Evolutionary conservation across 2,888 invertebrate species (phyloP), one percentile per base, ranked within the genome.

Genomic region (Drosophila barbarae): DNA sequence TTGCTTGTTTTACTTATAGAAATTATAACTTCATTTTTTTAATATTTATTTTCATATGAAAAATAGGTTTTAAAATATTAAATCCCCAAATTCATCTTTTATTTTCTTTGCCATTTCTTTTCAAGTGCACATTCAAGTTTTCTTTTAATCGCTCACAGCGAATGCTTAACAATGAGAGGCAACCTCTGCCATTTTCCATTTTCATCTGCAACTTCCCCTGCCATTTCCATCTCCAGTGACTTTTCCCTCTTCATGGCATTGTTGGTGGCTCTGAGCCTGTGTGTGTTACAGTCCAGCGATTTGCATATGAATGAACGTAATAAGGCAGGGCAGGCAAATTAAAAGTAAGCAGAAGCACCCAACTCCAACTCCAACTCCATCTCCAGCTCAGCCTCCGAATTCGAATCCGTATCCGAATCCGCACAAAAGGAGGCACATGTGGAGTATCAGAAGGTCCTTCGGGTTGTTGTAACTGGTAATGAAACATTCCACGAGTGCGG

Each of bases 401-500:
- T 23, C 26, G 32, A 58, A 57, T 52, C 13, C 51, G 8, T n/a
- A 23, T 51, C 65, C 51, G 10, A 18, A n/a, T 51, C 63, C 65
- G 10, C n/a, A 64, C 32, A 44, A 51, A 64, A 52, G 42, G 23
- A 52, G 53, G 66, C 47, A 63, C 35, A 34, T 41, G 57, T 49
- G 42, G 42, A 63, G 46, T 63, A 67, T 49, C 68, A 52, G 52
- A 44, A 34, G 28, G 53, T 59, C 46, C 51, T 39, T 47, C 21
- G 49, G 36, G 36, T 59, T 56, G 58, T 63, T 53, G 58, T 63
- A 50, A 60, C 63, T 61, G 49, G 60, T 81, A 85, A 85, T 87
- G 82, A 87, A 86, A 87, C 87, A 87, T 87, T 86, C 87, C 87
- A 68, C 61, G 76, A 80, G 85, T 85, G 79, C 75, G 54, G 80